phyloP scores from a whole-genome alignment of 2,797 vertebrate genomes.

The Chaenodraco wilsoni region DNA sequence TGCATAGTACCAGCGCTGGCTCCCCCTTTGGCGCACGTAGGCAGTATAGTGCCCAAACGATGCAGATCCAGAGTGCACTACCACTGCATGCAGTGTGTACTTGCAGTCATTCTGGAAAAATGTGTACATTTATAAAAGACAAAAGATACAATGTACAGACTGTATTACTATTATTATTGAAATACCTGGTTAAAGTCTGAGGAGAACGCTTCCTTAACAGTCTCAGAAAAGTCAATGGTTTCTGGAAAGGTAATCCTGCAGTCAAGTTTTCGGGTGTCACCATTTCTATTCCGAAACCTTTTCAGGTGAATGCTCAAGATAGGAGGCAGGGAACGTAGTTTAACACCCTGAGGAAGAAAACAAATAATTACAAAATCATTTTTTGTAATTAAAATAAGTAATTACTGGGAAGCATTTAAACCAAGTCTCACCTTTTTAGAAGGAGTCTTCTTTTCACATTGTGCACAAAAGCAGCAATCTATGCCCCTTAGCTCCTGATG shows the following conservation, averaged over 20 bases:
- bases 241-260: constrained; percentile 74
- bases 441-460: constrained; percentile 67
- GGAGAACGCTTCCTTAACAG: constrained; percentile 28
- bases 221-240: constrained; percentile 55
- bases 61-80: constrained; percentile 72
- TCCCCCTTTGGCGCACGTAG: constrained; percentile 50
- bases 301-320: constrained; percentile 81
- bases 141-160: background rate
- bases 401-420: constrained; percentile 8
- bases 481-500: constrained; percentile 60
- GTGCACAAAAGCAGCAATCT: constrained; percentile 70
- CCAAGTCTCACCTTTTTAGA: constrained; percentile 60
- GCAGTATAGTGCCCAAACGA: constrained; percentile 80
- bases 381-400: background rate
- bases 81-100: constrained; percentile 80
- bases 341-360: constrained; percentile 61
- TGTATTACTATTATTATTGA: background rate
- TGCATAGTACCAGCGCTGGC: constrained; percentile 69
- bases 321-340: constrained; percentile 72
- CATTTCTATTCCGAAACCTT: constrained; percentile 52
- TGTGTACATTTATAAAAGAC: constrained; percentile 1
- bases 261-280: constrained; percentile 63
- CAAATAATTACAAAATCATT: no score
- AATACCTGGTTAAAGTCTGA: constrained; percentile 49
- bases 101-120: constrained; percentile 52